Conservation (phyloP, 2,888 invertebrate species). For the Tinea trinotella region DNA sequence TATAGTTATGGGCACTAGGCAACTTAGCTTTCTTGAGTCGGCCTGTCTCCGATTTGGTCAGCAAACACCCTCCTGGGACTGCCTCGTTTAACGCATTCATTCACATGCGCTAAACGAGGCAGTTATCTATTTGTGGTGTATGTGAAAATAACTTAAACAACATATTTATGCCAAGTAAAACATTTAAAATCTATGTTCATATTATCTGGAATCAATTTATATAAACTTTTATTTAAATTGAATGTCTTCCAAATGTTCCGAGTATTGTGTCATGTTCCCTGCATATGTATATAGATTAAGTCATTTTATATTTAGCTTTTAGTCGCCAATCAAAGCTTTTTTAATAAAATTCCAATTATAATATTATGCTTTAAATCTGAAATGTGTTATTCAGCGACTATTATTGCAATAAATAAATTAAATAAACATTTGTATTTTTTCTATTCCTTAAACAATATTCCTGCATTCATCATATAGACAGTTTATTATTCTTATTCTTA, state of each 20-base stretch:
- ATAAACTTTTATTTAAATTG: not conserved
- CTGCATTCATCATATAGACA: no score
- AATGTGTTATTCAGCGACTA: conserved; percentile 18
- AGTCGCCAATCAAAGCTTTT: conserved; percentile 18
- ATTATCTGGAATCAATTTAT: no score
- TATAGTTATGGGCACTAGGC: no score
- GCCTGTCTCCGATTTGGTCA: no score
- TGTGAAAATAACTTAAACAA: not conserved
- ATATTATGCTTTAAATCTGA: conserved; percentile 10
- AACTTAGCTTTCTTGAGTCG: no score
- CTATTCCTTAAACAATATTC: no score
- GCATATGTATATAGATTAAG: conserved; percentile 1
- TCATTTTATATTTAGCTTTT: conserved; percentile 15
- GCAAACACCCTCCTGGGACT: no score
- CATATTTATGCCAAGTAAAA: not conserved
- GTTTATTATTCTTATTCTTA: no score
- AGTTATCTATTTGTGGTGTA: not conserved
- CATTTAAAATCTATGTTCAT: not conserved
- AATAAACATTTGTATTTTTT: not conserved
- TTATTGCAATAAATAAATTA: conserved; percentile 18
- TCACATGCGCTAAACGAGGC: no score
- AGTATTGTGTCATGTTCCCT: not conserved
- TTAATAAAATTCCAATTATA: conserved; percentile 8
- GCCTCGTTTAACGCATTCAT: no score
- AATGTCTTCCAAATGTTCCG: not conserved